Percentiles rank a stretch among this genome's conserved stretches.
These are phyloP conservation scores for Atopsyche davidsoni DNA, from an alignment of 1,140 invertebrate species.

Conservation along the genomic window DNA sequence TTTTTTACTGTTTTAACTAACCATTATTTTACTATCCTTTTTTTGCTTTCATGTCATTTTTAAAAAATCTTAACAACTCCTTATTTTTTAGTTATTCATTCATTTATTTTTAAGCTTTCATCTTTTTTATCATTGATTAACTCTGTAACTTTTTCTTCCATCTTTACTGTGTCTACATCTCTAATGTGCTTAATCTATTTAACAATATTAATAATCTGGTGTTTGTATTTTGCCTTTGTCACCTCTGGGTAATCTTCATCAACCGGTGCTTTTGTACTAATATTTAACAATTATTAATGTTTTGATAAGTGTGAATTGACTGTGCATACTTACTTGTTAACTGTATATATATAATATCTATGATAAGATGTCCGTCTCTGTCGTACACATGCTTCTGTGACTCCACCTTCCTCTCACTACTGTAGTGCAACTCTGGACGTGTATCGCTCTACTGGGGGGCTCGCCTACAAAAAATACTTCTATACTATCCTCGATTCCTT, in stretches of 20 bases:
- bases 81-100: not conserved
- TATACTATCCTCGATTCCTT: too few relatives aligned
- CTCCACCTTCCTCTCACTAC: not conserved
- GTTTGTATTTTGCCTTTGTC: conserved; percentile 30
- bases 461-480: too few relatives aligned
- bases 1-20: not conserved
- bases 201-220: conserved; percentile 9
- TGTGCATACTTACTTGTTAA: conserved; percentile 3
- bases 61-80: too few relatives aligned
- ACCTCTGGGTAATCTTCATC: conserved; percentile 24
- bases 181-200: not conserved
- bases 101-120: too few relatives aligned
- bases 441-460: too few relatives aligned
- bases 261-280: conserved; percentile 7
- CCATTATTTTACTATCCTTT: not conserved
- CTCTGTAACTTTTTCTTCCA: not conserved
- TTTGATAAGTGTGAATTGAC: conserved; percentile 4
- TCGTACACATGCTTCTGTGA: conserved; percentile 3
- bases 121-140: not conserved
- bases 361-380: not conserved
- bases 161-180: not conserved
- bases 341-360: conserved; percentile 1
- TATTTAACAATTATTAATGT: conserved; percentile 5
- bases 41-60: not conserved
- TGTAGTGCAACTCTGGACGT: not conserved